phyloP scores from a whole-genome alignment of 2,888 invertebrate species.

The Pristionchus japonicus region DNA sequence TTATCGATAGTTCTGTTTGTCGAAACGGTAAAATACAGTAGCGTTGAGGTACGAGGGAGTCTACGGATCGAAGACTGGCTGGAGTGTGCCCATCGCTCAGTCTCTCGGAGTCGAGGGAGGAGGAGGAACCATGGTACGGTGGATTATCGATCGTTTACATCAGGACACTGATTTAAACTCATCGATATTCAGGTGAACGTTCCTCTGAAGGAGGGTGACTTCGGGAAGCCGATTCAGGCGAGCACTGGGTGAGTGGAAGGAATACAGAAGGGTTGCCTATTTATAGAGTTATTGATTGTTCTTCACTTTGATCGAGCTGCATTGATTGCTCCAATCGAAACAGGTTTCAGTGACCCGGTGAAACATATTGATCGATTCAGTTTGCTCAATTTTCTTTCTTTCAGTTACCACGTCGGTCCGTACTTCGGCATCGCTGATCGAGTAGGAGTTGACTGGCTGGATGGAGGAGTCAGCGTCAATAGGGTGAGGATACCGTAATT shows the following conservation, averaged over 20 bases:
- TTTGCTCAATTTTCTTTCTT: constrained; percentile 47
- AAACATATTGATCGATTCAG: not conserved
- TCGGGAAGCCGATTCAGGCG: constrained; percentile 64
- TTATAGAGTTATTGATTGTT: too few species aligned
- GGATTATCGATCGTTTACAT: not conserved
- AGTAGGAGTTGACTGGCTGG: constrained; percentile 70
- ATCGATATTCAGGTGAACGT: constrained; percentile 53
- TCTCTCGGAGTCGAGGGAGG: constrained; percentile 67
- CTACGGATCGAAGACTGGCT: constrained; percentile 68
- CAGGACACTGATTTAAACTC: not conserved
- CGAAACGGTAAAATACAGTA: not conserved
- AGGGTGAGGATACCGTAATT: constrained; percentile 49
- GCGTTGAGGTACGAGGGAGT: constrained; percentile 53
- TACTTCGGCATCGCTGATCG: constrained; percentile 67
- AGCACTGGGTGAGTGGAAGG: constrained; percentile 31
- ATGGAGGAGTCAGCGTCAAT: constrained; percentile 66
- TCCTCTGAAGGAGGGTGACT: constrained; percentile 67
- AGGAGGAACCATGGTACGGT: constrained; percentile 59
- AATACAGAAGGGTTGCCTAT: not conserved
- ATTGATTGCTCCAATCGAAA: not conserved
- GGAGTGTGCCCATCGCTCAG: constrained; percentile 68
- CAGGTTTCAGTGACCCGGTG: not conserved
- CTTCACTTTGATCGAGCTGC: not conserved
- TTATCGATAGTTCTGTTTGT: too few species aligned
- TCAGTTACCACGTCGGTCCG: constrained; percentile 69